phyloP scores from a whole-genome alignment of 2,888 invertebrate species.

The Meteorus colon region DNA sequence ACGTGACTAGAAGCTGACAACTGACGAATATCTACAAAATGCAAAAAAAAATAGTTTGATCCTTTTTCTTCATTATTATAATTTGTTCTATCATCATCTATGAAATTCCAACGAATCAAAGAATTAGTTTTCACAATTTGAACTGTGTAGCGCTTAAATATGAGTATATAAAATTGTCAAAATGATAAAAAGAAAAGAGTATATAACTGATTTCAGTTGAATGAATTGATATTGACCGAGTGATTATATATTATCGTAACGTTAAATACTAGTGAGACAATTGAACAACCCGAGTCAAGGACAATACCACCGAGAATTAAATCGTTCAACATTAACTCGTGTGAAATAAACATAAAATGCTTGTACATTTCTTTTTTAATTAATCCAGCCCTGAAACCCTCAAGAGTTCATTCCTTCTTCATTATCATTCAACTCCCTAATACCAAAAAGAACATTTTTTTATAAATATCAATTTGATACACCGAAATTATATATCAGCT shows the following conservation, averaged over 20 bases:
- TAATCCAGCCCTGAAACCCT: neutral
- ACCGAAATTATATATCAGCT: neutral
- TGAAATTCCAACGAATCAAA: neutral
- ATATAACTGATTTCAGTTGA: neutral
- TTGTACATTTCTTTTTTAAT: neutral
- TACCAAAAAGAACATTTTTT: neutral
- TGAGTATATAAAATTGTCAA: neutral
- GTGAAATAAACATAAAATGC: neutral
- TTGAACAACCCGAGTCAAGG: neutral
- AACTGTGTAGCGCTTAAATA: neutral
- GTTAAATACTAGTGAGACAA: neutral
- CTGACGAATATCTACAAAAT: slow-evolving; percentile 25
- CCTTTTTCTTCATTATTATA: neutral
- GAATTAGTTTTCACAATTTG: neutral
- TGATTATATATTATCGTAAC: neutral
- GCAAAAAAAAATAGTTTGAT: neutral
- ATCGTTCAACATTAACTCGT: neutral
- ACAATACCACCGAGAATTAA: neutral
- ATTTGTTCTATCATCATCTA: neutral
- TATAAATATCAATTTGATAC: neutral
- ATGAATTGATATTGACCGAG: slow-evolving; percentile 1
- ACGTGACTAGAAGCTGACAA: slow-evolving; percentile 39
- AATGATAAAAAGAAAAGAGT: neutral
- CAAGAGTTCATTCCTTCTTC: neutral
- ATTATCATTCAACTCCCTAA: neutral